phyloP scores from a whole-genome alignment of 1,140 invertebrate genomes.

The Limonius californicus region DNA sequence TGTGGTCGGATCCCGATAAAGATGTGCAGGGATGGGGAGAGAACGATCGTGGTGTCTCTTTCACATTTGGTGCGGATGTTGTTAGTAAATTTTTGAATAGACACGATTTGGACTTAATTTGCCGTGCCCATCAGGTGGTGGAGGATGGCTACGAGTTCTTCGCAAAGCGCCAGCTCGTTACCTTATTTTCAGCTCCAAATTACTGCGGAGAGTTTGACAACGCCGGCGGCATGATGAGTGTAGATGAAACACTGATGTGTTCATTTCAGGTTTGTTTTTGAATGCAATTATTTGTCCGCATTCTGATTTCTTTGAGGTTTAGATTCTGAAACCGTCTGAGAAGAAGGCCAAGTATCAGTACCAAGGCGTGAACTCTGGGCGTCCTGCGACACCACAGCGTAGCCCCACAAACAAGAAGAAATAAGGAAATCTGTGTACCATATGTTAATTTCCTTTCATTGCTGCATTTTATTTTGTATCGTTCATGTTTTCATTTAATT shows the following conservation, averaged over 20 bases:
- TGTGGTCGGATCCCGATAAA: conserved; percentile 91
- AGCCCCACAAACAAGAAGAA: conserved; percentile 75
- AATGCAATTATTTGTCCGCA: not conserved
- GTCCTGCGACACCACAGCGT: conserved; percentile 84
- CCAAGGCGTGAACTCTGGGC: conserved; percentile 72
- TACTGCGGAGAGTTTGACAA: conserved; percentile 87
- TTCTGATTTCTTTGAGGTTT: conserved; percentile 10
- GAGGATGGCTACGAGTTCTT: conserved; percentile 50
- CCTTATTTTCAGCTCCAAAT: conserved; percentile 85
- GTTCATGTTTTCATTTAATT: conserved; percentile 5
- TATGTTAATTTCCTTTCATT: conserved; percentile 1
- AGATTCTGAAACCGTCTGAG: conserved; percentile 98
- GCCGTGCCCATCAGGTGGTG: conserved; percentile 89
- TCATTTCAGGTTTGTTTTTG: conserved; percentile 64
- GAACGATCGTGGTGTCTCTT: conserved; percentile 85
- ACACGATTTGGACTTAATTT: conserved; percentile 84
- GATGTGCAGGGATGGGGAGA: conserved; percentile 83
- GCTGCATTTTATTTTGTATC: not conserved
- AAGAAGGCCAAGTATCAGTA: conserved; percentile 99
- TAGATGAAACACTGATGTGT: conserved; percentile 99
- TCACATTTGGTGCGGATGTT: conserved; percentile 81
- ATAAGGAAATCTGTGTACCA: conserved; percentile 47
- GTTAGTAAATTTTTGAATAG: conserved; percentile 81
- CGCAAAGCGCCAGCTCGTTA: conserved; percentile 80
- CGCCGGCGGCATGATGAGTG: conserved; percentile 92